These are phyloP conservation scores for Polypterus senegalus DNA, from an alignment of 2,113 vertebrate species.

Conservation along the genomic window DNA sequence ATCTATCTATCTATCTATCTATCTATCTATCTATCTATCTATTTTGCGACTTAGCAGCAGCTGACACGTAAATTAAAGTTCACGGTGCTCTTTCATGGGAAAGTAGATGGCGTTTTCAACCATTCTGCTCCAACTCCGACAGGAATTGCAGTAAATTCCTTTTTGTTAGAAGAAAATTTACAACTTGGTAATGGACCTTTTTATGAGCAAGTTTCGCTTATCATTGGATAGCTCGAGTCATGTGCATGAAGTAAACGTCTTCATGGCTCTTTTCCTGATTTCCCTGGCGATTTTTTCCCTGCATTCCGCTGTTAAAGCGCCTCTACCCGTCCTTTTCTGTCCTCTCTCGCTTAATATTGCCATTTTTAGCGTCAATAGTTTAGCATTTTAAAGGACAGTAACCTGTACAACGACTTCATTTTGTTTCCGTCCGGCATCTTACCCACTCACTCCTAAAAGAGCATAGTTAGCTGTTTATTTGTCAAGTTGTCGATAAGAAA, in stretches of 20 bases:
- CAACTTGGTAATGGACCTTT: slow-evolving; percentile 96
- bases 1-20: slow-evolving; percentile 2
- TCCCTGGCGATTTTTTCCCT: slow-evolving; percentile 80
- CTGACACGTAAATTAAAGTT: not conserved
- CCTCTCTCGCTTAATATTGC: slow-evolving; percentile 50
- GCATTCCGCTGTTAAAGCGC: slow-evolving; percentile 79
- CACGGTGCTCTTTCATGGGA: slow-evolving; percentile 6
- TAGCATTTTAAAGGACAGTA: slow-evolving; percentile 19
- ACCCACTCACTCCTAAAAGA: not conserved
- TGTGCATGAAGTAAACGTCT: slow-evolving; percentile 89
- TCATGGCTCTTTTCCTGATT: slow-evolving; percentile 90
- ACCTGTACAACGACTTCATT: slow-evolving; percentile 13
- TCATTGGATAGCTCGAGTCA: slow-evolving; percentile 98
- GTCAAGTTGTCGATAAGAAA: not conserved
- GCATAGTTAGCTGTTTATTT: not conserved
- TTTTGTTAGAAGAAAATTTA: slow-evolving; percentile 99
- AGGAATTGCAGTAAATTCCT: slow-evolving; percentile 95
- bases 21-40: not conserved
- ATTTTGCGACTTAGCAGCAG: not conserved
- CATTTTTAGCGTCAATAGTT: slow-evolving; percentile 22
- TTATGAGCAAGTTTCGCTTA: slow-evolving; percentile 90
- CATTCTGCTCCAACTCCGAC: slow-evolving; percentile 74
- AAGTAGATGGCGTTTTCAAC: slow-evolving; percentile 61
- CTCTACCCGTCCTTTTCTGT: slow-evolving; percentile 73
- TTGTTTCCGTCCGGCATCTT: slow-evolving; percentile 20